Base-by-base conservation (phyloP, 2,888 invertebrate genomes). In the Mactromeris polynyma region DNA sequence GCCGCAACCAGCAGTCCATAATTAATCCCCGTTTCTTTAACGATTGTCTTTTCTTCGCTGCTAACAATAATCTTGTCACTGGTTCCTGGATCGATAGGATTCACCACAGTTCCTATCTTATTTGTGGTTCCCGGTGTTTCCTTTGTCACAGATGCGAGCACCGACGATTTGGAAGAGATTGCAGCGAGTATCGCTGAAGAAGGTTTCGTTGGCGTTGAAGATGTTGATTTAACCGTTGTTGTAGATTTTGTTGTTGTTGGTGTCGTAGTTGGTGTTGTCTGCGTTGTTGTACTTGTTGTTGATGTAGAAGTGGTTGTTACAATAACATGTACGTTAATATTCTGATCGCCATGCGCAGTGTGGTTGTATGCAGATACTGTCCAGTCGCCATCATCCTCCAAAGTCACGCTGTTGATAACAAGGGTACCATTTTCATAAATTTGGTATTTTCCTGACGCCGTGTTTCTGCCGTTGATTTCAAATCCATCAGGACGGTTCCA, bases 351-450 rank as follows among this genome's bases (percentile, higher is more conserved):
- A 40, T 82, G 81, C n/a, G 89, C 93, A 33, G 91, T 89, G 14
- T 51, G 38, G 82, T 92, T 93, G 73, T 82, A 85, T 0, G 91
- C 93, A 21, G 77, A 42, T 21, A 93, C 87, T 4, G 84, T 89
- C 92, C 93, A 93, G 6, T 83, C 87, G 2, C 93, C 93, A 54
- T 89, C 89, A 38, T 93, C 91, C 9, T 51, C 54, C 31, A 54
- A 46, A 21, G 46, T 21, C 1, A 90, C 93, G 1, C 87, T 88
- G 36, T 89, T 73, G 4, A 94, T 86, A 0, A 86, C 86, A 26
- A 94, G 82, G 17, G 90, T 93, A 36, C 94, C 94, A 38, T 93
- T 92, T 21, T 89, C 87, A 7, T 81, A 58, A 26, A 91, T 58
- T 31, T 85, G 33, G 46, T 91, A 89, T 36, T 89, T 83, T 36